These are phyloP conservation scores for Gallinago stenura DNA, from an alignment of 2,797 vertebrate genomes.

Conservation along the genomic window DNA sequence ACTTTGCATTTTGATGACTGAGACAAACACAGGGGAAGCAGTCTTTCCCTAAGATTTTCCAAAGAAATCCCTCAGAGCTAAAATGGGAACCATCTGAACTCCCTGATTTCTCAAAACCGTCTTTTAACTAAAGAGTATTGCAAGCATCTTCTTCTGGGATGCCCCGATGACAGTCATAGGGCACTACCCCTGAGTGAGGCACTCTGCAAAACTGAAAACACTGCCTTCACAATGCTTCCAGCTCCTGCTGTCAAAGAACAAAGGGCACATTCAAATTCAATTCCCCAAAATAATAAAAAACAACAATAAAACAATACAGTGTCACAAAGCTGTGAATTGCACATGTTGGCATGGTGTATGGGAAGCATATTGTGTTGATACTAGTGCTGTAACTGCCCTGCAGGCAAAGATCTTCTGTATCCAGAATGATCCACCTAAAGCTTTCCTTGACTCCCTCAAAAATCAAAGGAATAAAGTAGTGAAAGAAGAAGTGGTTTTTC, in stretches of 20 bases:
- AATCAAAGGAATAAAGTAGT: neutral
- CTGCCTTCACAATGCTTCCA: neutral
- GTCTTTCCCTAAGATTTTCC: slow-evolving; percentile 1
- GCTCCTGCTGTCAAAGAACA: neutral
- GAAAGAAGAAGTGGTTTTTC: neutral
- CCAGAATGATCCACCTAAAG: neutral
- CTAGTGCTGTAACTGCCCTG: neutral
- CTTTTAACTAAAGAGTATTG: neutral
- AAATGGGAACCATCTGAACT: neutral
- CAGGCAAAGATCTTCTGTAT: neutral
- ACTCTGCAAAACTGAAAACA: neutral
- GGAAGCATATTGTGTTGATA: neutral
- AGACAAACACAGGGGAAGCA: slow-evolving; percentile 28
- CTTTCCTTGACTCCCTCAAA: neutral
- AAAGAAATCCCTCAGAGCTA: neutral
- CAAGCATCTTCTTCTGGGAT: neutral
- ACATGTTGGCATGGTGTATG: neutral
- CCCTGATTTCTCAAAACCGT: neutral
- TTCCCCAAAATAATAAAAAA: neutral
- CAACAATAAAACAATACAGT: neutral
- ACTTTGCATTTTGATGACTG: neutral
- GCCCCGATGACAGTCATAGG: neutral
- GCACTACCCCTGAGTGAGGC: neutral
- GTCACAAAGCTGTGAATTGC: slow-evolving; percentile 6
- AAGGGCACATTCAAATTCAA: slow-evolving; percentile 15